These are phyloP conservation scores for Corythaeola cristata DNA, from an alignment of 2,113 vertebrate species.

Conservation along the genomic window DNA sequence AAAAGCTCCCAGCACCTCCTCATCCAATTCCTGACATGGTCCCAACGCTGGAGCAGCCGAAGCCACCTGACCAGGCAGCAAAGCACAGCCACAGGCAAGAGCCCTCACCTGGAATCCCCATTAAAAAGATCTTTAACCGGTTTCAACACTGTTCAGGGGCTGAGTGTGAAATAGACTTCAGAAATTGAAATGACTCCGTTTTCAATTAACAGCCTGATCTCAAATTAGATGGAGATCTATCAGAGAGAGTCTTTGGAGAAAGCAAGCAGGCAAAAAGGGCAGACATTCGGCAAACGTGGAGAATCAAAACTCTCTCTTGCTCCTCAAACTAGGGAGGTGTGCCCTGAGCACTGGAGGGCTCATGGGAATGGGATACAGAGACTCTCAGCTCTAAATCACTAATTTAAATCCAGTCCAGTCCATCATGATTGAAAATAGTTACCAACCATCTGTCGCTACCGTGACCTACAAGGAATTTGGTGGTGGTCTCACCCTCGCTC, in stretches of 20 bases:
- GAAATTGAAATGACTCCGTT: not conserved
- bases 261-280: not conserved
- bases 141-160: not conserved
- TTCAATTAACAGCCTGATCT: not conserved
- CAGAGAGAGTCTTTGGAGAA: not conserved
- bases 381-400: not conserved
- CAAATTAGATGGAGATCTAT: not conserved
- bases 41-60: not conserved
- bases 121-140: not conserved
- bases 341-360: not conserved
- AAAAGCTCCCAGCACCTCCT: not conserved
- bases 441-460: not conserved
- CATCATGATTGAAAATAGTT: not conserved
- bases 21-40: not conserved
- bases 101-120: not conserved
- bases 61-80: not conserved
- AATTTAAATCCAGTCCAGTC: not conserved
- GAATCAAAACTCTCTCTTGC: not conserved
- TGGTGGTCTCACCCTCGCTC: not conserved
- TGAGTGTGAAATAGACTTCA: accelerated
- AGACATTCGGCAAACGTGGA: not conserved
- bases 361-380: not conserved
- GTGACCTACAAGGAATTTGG: not conserved
- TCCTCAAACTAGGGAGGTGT: not conserved
- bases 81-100: not conserved